phyloP scores from a whole-genome alignment of 2,888 invertebrate species.

The Sarcophaga variegata region DNA sequence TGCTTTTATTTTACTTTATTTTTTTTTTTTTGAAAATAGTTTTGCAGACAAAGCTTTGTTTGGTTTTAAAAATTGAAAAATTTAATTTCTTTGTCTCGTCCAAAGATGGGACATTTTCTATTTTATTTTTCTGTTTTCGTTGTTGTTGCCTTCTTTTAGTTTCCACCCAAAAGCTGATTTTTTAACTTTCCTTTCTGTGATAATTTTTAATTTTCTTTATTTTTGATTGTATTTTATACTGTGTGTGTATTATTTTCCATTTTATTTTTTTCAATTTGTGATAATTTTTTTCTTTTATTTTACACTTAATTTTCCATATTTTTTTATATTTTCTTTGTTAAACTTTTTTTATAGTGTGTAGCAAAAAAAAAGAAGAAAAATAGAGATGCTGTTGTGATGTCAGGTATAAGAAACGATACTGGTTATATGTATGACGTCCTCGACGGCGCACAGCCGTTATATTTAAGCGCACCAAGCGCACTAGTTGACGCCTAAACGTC shows the following conservation, averaged over 20 bases:
- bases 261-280: no score
- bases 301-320: slow-evolving; percentile 50
- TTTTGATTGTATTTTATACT: not conserved
- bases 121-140: not conserved
- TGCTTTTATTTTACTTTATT: not conserved
- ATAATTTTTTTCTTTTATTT: slow-evolving; percentile 9
- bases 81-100: slow-evolving; percentile 56
- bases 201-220: slow-evolving; percentile 24
- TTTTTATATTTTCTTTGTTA: slow-evolving; percentile 35
- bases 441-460: slow-evolving; percentile 75
- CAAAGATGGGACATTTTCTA: slow-evolving; percentile 34
- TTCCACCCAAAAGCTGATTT: no score
- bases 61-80: slow-evolving; percentile 38
- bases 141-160: slow-evolving; percentile 61
- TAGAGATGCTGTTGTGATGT: slow-evolving; percentile 59
- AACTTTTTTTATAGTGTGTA: slow-evolving; percentile 46
- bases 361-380: not conserved
- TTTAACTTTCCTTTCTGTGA: not conserved
- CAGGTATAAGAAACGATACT: slow-evolving; percentile 62
- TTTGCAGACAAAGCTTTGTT: not conserved
- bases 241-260: no score
- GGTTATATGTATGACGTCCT: slow-evolving; percentile 64
- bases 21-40: not conserved
- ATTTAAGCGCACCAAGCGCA: slow-evolving; percentile 82
- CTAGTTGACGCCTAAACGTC: slow-evolving; percentile 83